Evolutionary conservation across 2,113 vertebrate genomes (phyloP), one percentile per base, ranked within the genome.

Genomic region (Rattus rattus): DNA sequence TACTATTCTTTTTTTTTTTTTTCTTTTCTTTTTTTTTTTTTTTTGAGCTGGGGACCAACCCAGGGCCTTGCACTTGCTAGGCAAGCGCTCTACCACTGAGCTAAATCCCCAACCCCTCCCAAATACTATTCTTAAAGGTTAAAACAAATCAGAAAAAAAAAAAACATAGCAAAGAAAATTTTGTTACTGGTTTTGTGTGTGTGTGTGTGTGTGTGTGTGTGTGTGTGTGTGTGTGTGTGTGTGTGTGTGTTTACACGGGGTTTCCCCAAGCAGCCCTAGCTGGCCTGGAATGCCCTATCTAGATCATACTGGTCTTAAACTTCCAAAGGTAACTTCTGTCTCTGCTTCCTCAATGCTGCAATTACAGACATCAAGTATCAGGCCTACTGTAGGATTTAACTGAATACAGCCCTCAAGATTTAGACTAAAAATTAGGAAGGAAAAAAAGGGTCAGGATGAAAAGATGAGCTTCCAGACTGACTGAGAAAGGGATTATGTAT

Each of bases 361-460:
- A 52, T 12, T 86, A 36, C 17, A 86, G 43, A 22, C 10, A 19
- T 86, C 8, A 67, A 28, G 28, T 30, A 70, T 30, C 65, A 70
- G 19, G 33, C 19, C 63, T 49, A 12, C 13, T 9, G 49, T 39
- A 92, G 76, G 33, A 9, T 84, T 92, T 36, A 26, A 75, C 17
- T 63, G 33, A 54, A 65, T 30, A 86, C 30, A 63, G n/a, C n/a
- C 85, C 36, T 84, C 75, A 96, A 95, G 19, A 10, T 19, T 59
- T 84, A 90, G 49, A 79, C 16, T 79, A n/a, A 88, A 83, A 39
- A 84, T 88, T 39, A 89, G 72, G 72, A 93, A 91, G 69, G 39
- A 77, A 83, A 85, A 88, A 86, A 91, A 76, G 10, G 10, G n/a
- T 94, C 22, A 89, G 26, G 30, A 87, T 92, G 49, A 49, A 87